Percentiles rank a stretch among this genome's conserved stretches.
phyloP scores from a whole-genome alignment of 2,888 invertebrate species.

The Thera britannica region DNA sequence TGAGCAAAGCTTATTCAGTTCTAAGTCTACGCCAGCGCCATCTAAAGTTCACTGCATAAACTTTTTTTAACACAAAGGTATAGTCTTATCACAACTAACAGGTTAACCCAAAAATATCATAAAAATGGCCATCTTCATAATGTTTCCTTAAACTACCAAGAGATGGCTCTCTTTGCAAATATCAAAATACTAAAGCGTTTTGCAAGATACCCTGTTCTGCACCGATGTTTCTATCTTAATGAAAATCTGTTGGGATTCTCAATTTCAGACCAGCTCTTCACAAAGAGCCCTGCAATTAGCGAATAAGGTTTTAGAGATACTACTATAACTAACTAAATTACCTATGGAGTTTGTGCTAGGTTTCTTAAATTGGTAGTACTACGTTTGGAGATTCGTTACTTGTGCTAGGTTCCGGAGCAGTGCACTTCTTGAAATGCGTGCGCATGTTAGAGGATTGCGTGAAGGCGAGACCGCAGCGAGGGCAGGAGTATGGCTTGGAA shows the following conservation, averaged over 20 bases:
- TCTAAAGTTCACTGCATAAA: constrained; percentile 5
- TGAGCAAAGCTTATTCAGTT: not conserved
- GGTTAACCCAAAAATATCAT: not conserved
- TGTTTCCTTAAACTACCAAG: not conserved
- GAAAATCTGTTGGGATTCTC: no score
- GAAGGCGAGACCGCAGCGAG: constrained; percentile 89
- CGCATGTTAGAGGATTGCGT: constrained; percentile 95
- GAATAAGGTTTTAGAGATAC: not conserved
- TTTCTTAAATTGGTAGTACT: not conserved
- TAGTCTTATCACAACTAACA: not conserved
- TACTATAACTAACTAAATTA: no score
- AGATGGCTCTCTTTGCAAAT: not conserved
- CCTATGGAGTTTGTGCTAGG: no score
- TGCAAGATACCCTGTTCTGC: no score
- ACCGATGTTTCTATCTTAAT: no score
- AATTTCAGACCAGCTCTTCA: not conserved
- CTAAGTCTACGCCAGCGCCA: constrained; percentile 6
- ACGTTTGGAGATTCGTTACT: constrained; percentile 11
- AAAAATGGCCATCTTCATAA: not conserved
- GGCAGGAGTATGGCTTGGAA: constrained; percentile 89
- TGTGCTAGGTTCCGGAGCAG: constrained; percentile 46
- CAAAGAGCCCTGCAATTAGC: not conserved
- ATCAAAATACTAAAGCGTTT: no score
- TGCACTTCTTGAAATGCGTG: constrained; percentile 92
- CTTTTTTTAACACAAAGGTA: not conserved